phyloP scores from a whole-genome alignment of 2,113 vertebrate genomes.

The Alces alces region DNA sequence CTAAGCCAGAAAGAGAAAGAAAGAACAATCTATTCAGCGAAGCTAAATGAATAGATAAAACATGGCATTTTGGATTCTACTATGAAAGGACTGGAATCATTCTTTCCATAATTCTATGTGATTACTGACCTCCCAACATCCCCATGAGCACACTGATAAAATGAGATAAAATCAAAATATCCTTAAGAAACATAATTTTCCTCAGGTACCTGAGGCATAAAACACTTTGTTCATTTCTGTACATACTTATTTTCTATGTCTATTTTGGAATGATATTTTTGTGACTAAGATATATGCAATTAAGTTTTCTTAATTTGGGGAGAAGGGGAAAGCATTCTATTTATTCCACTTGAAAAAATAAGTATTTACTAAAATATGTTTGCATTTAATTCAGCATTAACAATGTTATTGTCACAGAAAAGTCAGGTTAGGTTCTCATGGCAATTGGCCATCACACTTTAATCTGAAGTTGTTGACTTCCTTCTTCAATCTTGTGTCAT shows the following conservation, averaged over 20 bases:
- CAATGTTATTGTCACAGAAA: not conserved
- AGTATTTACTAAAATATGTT: not conserved
- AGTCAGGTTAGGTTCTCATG: not conserved
- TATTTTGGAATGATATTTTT: not conserved
- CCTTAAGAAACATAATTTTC: not conserved
- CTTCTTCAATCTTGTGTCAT: not conserved
- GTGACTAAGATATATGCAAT: not conserved
- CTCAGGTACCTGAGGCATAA: not conserved
- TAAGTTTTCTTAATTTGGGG: not conserved
- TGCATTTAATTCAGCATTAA: not conserved
- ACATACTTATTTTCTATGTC: not conserved
- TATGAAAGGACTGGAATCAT: not conserved
- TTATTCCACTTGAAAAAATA: not conserved
- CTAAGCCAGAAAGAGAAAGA: constrained; percentile 66
- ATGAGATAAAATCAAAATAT: not conserved
- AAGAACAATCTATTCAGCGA: not conserved
- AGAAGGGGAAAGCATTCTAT: not conserved
- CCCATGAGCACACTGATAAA: not conserved
- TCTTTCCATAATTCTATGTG: not conserved
- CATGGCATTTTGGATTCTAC: not conserved
- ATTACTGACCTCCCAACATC: not conserved
- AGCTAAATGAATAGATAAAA: constrained; percentile 27
- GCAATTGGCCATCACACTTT: not conserved
- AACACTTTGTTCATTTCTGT: not conserved
- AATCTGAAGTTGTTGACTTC: not conserved